Evolutionary conservation across 2,888 invertebrate genomes (phyloP), one percentile per base, ranked within the genome.

Genomic region (Callyntrura guangdongensis): DNA sequence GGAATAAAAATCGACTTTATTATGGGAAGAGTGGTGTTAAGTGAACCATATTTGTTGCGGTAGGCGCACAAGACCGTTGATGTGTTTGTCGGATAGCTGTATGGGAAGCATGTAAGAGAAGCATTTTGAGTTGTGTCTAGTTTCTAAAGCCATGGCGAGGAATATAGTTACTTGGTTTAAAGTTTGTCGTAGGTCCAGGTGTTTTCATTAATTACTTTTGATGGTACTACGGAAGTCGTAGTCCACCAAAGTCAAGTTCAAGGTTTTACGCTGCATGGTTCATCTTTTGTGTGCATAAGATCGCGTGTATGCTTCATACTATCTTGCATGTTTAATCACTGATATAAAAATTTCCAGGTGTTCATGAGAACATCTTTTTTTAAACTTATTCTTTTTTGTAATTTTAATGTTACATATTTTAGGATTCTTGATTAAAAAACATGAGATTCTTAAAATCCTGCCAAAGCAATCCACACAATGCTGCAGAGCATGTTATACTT

Each of bases 181-280:
- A 67, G 64, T 72, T 89, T 89, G 79, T 25, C 82, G 59, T 89
- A 82, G 88, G 88, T 89, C 88, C 88, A 89, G 88, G 88, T 86
- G 86, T 85, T 85, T 85, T 53, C 59, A 14, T 14, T 67, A 27
- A 27, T 59, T 8, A 17, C 6, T 17, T 64, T 25, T 14, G 11
- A 17, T 14, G 6, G 9, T 47, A 8, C 1, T 22, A 77, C 11
- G 36, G 36, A 69, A 64, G 64, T 64, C 1, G 25, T 67, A 27
- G 6, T 4, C 22, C 36, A 67, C 36, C 53, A 53, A 14, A 25
- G 47, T 59, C 45, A 86, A 77, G 77, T 77, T 74, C 86, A 86
- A 86, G 86, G 86, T 72, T 53, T 14, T 36, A 36, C 36, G 36
- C 36, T 36, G 36, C 36, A 36, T 4, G 36, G 36, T 36, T 36